These are phyloP conservation scores for Gisinianus flammeolus DNA, from an alignment of 2,888 invertebrate genomes.

Conservation along the genomic window DNA sequence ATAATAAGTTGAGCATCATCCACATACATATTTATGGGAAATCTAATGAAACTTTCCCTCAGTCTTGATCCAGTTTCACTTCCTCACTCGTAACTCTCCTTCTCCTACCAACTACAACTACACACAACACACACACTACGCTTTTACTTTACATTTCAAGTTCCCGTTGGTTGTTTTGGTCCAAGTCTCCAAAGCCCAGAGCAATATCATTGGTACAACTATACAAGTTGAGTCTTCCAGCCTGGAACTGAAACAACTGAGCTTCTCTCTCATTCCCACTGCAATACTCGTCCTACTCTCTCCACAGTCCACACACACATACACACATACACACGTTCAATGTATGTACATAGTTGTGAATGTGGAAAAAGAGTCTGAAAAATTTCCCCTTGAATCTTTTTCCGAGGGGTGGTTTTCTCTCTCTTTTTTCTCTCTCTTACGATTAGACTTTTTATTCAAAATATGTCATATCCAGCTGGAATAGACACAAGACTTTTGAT, in stretches of 20 bases:
- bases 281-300: no score
- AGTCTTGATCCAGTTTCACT: background rate
- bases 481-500: no score
- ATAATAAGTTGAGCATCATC: conserved; percentile 3
- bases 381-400: background rate
- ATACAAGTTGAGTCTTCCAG: background rate
- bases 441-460: no score
- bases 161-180: background rate
- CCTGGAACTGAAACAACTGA: no score
- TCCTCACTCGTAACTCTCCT: background rate
- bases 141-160: background rate
- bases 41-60: conserved; percentile 26
- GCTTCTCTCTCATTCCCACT: no score
- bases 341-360: background rate
- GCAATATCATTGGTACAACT: conserved; percentile 32
- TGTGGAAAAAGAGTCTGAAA: background rate
- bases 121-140: background rate
- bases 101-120: background rate
- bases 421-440: background rate
- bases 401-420: no score
- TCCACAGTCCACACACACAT: no score
- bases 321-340: background rate
- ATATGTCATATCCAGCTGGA: no score
- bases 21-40: conserved; percentile 18
- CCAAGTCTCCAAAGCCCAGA: conserved; percentile 35